Conservation (phyloP, 2,888 invertebrate genomes). For the Nymphalis c-album region DNA sequence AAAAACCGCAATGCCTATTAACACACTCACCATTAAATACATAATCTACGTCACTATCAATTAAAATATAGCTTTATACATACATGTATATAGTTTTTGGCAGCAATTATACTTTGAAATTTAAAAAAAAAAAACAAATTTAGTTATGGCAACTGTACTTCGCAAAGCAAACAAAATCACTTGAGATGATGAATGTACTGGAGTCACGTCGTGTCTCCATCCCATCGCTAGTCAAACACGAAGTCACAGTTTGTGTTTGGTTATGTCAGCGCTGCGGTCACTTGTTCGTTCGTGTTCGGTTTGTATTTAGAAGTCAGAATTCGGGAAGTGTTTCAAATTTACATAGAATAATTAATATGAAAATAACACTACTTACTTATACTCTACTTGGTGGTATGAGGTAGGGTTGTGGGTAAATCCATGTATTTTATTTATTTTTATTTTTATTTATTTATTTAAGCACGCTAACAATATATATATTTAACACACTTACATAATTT, state of each 20-base stretch:
- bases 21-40: too few relatives aligned
- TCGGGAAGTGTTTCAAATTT: neutral
- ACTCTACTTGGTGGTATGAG: too few relatives aligned
- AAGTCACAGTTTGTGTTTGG: conserved; percentile 4
- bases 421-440: too few relatives aligned
- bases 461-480: too few relatives aligned
- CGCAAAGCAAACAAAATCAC: neutral
- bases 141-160: neutral
- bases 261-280: conserved; percentile 7
- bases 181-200: conserved; percentile 3
- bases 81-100: too few relatives aligned
- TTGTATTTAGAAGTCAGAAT: neutral
- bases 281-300: neutral
- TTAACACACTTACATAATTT: too few relatives aligned
- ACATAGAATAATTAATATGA: neutral
- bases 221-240: conserved; percentile 10
- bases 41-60: too few relatives aligned
- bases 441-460: too few relatives aligned
- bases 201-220: neutral
- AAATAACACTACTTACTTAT: neutral
- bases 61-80: too few relatives aligned
- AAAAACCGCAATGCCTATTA: too few relatives aligned
- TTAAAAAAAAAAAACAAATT: neutral
- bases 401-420: too few relatives aligned
- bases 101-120: too few relatives aligned